Evolutionary conservation across 2,888 invertebrate species (phyloP), one percentile per base, ranked within the genome.

Genomic region (Synanthedon andrenaeformis): DNA sequence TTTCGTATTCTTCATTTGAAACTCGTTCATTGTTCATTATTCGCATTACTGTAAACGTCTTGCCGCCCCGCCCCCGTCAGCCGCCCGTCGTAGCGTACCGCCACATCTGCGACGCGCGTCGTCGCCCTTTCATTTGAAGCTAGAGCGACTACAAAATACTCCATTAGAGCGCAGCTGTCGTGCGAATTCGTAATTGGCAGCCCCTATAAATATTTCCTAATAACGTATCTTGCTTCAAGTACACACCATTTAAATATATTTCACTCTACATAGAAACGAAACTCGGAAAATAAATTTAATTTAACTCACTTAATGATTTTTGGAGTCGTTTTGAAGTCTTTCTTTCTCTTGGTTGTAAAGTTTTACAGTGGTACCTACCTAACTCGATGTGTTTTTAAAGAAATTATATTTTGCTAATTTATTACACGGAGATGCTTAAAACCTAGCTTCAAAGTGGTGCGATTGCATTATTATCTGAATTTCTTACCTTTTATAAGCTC

Each of bases 81-180:
- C 45, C 12, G 45, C 45, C 35, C 35, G 8, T 35, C 35, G 35
- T 35, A 35, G 35, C 35, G 10, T 35, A 61, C 57, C 69, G 76
- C 62, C 81, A 77, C 82, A 83, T 82, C 83, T 82, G 82, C 73
- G 67, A 67, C 73, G 64, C 82, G 82, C 73, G 67, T 67, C 73
- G 64, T 62, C 65, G 65, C 70, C 70, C 74, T 71, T 78, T 79
- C 79, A 80, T 82, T 82, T 82, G 72, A 77, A 81, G 78, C 79
- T 76, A 81, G 76, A 81, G 70, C 74, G 81, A 76, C 75, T 80
- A 78, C 79, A 70, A 74, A 80, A 79, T 79, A 77, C 79, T 79
- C 78, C 72, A 78, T 82, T 76, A 76, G 72, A 76, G 65, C 75
- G 64, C 82, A 82, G 81, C 76, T 80, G 82, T 72, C 67, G 67